Evolutionary conservation across 2,797 vertebrate species (phyloP).

Genomic region (Adrianichthys oophorus): DNA sequence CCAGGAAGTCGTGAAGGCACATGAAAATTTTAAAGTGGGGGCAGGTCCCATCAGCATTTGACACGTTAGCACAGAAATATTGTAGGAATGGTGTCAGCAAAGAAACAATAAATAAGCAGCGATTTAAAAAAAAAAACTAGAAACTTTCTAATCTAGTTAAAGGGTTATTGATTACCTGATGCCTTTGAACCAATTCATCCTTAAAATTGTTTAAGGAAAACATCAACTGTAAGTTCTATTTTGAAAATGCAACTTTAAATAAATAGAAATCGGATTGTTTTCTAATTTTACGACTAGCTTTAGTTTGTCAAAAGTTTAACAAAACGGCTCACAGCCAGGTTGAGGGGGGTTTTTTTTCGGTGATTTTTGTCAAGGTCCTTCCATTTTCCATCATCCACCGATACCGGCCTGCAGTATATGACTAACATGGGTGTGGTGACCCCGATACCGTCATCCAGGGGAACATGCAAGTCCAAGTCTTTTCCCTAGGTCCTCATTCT

Average conservation of each 20-base stretch:
- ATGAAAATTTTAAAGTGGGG: conserved; percentile 53
- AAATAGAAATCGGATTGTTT: conserved; percentile 4
- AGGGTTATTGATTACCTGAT: too few species aligned
- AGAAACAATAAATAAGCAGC: neutral
- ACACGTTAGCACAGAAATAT: conserved; percentile 31
- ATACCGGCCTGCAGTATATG: conserved; percentile 27
- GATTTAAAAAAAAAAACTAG: too few species aligned
- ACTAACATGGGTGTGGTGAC: conserved; percentile 34
- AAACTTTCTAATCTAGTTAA: too few species aligned
- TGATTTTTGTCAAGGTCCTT: conserved; percentile 14
- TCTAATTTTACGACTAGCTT: neutral
- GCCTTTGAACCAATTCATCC: too few species aligned
- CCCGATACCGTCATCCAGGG: conserved; percentile 43
- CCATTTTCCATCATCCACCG: conserved; percentile 31
- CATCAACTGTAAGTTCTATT: neutral
- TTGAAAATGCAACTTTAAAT: conserved; percentile 15
- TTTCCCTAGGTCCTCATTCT: conserved; percentile 48
- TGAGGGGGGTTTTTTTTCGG: conserved; percentile 23
- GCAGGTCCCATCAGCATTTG: conserved; percentile 32
- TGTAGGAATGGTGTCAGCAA: conserved; percentile 13
- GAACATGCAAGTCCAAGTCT: conserved; percentile 46
- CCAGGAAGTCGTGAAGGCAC: conserved; percentile 73
- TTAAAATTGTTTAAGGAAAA: neutral
- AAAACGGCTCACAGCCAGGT: conserved; percentile 34
- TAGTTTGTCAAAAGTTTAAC: conserved; percentile 19